Percentiles rank a stretch among this genome's conserved stretches.
These are phyloP conservation scores for Mesocentrotus franciscanus DNA, from an alignment of 53 echinoderm and acorn worm species.

Conservation along the genomic window DNA sequence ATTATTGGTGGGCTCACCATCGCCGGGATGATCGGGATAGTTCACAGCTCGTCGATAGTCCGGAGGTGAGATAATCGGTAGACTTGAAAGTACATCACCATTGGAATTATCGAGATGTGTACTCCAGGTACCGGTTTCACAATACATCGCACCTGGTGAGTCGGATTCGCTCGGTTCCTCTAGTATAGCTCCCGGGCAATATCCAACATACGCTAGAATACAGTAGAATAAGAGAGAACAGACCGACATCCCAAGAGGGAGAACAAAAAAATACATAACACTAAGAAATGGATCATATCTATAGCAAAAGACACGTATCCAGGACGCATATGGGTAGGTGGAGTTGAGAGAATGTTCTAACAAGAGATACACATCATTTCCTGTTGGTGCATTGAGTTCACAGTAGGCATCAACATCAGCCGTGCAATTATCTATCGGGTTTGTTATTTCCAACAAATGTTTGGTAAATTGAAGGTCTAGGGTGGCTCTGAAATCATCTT, in stretches of 20 bases:
- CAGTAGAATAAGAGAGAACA: not conserved
- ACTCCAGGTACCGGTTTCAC: not conserved
- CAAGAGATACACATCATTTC: slow-evolving; percentile 14
- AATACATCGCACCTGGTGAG: not conserved
- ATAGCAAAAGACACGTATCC: not conserved
- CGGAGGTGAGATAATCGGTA: not conserved
- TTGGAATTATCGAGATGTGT: not conserved
- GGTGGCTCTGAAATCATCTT: not conserved
- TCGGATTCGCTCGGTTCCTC: not conserved
- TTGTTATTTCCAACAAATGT: not conserved
- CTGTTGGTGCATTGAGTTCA: not conserved
- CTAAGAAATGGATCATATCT: not conserved
- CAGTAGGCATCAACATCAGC: not conserved
- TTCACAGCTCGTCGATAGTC: not conserved
- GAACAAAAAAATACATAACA: slow-evolving; percentile 29
- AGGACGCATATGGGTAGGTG: not conserved
- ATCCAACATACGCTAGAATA: not conserved
- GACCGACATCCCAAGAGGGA: not conserved
- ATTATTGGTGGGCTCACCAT: not conserved
- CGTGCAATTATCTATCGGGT: not conserved
- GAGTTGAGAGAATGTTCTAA: slow-evolving; percentile 1
- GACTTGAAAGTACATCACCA: not conserved
- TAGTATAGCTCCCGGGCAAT: not conserved
- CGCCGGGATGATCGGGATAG: not conserved
- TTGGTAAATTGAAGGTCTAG: slow-evolving; percentile 27